Evolutionary conservation across 2,888 invertebrate species (phyloP).

Genomic region (Slavum lentiscoides): DNA sequence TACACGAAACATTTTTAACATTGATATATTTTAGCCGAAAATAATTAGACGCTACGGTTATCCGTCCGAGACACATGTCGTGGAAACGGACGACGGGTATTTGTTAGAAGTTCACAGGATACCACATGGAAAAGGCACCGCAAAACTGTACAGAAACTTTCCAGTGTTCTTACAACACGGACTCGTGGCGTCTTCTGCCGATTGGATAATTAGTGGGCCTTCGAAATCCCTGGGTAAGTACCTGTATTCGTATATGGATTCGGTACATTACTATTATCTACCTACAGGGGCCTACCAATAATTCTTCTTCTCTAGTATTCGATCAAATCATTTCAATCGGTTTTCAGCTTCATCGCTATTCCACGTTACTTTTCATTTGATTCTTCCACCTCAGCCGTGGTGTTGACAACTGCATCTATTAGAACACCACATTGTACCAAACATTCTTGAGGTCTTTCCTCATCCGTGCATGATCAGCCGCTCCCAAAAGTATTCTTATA

Average conservation of each 20-base stretch:
- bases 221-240: slow-evolving; percentile 67
- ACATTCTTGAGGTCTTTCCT: too few species aligned
- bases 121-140: slow-evolving; percentile 61
- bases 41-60: slow-evolving; percentile 63
- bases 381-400: too few species aligned
- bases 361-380: too few species aligned
- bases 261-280: not conserved
- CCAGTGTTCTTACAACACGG: slow-evolving; percentile 67
- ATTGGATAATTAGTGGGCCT: slow-evolving; percentile 73
- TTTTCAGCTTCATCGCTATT: too few species aligned
- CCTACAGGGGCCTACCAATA: too few species aligned
- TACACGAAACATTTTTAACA: not conserved
- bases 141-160: slow-evolving; percentile 52
- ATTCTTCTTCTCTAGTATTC: too few species aligned
- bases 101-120: slow-evolving; percentile 68
- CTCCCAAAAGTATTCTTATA: too few species aligned
- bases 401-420: too few species aligned
- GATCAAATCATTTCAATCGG: too few species aligned
- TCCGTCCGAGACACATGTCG: slow-evolving; percentile 63
- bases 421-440: too few species aligned
- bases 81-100: slow-evolving; percentile 67
- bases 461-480: too few species aligned
- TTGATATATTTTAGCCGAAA: slow-evolving; percentile 60
- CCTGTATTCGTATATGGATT: not conserved
- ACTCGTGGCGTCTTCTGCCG: slow-evolving; percentile 69